phyloP scores from a whole-genome alignment of 2,797 vertebrate genomes.

The Acipenser transmontanus region DNA sequence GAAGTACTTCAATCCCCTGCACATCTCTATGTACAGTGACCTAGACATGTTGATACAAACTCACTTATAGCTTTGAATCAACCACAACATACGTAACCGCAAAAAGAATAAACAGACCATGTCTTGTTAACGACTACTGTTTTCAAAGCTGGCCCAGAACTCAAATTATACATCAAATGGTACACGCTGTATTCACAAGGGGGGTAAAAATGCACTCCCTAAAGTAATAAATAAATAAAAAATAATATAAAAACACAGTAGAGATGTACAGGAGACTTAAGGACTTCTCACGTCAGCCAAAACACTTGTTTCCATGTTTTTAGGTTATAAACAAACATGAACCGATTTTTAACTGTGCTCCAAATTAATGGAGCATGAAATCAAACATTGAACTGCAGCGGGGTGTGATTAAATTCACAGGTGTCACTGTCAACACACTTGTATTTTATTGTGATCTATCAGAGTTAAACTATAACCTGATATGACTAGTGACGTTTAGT shows the following conservation, averaged over 20 bases:
- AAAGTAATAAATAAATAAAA: background rate
- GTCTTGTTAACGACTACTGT: no score
- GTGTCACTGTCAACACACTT: conserved; percentile 40
- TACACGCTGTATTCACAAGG: no score
- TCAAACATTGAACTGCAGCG: conserved; percentile 45
- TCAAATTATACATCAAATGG: no score
- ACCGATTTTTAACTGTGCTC: conserved; percentile 41
- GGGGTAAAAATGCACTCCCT: no score
- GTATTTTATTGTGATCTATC: conserved; percentile 44
- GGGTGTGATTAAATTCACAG: conserved; percentile 44
- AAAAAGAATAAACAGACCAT: no score
- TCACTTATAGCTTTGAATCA: no score
- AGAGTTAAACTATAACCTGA: conserved; percentile 51
- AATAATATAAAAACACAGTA: background rate
- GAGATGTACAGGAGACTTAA: conserved; percentile 24
- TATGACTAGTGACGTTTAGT: conserved; percentile 63
- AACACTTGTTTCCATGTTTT: conserved; percentile 33
- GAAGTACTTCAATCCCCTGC: no score
- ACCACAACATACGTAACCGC: no score
- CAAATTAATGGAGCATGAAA: conserved; percentile 58
- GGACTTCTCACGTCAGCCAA: no score
- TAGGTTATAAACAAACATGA: conserved; percentile 24
- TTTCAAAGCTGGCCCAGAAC: no score
- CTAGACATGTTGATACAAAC: no score
- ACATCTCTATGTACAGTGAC: no score